Conservation (phyloP, 2,888 invertebrate genomes). For the Alentia gelatinosa region DNA sequence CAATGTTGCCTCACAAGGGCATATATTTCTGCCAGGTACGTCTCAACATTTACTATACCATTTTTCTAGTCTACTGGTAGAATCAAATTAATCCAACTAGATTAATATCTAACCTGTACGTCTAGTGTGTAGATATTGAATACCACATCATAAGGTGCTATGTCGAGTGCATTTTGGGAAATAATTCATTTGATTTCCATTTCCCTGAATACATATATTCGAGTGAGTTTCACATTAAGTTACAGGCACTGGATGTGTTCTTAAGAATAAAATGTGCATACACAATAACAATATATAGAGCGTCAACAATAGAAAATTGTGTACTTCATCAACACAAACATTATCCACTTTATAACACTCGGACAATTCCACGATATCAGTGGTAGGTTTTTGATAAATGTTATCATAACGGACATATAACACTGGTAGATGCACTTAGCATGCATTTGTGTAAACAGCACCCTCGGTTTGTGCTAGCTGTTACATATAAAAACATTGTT, state of each 20-base stretch:
- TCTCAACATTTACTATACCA: too few relatives aligned
- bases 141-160: background rate
- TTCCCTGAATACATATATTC: background rate
- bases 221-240: background rate
- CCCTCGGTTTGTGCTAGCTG: too few relatives aligned
- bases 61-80: too few relatives aligned
- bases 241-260: slow-evolving; percentile 22
- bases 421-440: background rate
- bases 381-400: background rate
- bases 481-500: too few relatives aligned
- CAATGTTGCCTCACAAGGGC: too few relatives aligned
- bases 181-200: background rate
- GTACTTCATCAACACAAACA: slow-evolving; percentile 8
- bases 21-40: too few relatives aligned
- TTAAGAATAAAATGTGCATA: background rate
- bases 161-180: background rate
- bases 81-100: too few relatives aligned
- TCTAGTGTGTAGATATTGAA: too few relatives aligned
- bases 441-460: too few relatives aligned
- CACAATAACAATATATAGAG: slow-evolving; percentile 1
- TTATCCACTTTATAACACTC: background rate
- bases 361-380: background rate
- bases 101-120: too few relatives aligned
- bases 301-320: background rate
- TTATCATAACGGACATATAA: background rate